Evolutionary conservation across 2,113 vertebrate species (phyloP).

Genomic region (Cynopterus brachyotis): DNA sequence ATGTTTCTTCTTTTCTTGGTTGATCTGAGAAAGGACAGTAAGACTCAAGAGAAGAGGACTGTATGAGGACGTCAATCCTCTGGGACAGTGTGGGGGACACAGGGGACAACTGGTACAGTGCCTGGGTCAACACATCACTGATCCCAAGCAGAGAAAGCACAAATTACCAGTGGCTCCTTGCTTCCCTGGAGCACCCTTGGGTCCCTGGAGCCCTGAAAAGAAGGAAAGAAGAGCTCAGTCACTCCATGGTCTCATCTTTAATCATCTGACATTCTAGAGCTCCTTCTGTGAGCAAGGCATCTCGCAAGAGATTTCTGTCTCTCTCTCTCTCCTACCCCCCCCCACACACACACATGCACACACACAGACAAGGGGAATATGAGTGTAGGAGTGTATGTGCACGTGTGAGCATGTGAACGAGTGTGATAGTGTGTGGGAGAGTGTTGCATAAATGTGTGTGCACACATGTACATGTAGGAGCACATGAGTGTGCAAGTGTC

Average conservation of each 20-base stretch:
- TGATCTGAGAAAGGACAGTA: too few species aligned
- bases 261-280: background rate
- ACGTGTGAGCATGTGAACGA: fast-evolving
- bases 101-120: background rate
- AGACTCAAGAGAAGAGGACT: background rate
- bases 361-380: background rate
- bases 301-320: background rate
- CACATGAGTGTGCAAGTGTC: too few species aligned
- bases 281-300: fast-evolving
- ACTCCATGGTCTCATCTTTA: background rate
- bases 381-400: background rate
- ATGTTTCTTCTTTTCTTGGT: background rate
- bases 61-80: fast-evolving
- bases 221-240: background rate
- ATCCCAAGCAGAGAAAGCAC: background rate
- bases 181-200: background rate
- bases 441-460: too few species aligned
- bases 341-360: background rate
- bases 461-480: background rate
- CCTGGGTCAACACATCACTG: fast-evolving
- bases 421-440: background rate
- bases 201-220: constrained; percentile 53
- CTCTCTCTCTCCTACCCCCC: too few species aligned
- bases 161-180: constrained; percentile 49
- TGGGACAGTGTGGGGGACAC: fast-evolving